Conservation (phyloP, 2,888 invertebrate genomes). For the Eupelmus urozonus region DNA sequence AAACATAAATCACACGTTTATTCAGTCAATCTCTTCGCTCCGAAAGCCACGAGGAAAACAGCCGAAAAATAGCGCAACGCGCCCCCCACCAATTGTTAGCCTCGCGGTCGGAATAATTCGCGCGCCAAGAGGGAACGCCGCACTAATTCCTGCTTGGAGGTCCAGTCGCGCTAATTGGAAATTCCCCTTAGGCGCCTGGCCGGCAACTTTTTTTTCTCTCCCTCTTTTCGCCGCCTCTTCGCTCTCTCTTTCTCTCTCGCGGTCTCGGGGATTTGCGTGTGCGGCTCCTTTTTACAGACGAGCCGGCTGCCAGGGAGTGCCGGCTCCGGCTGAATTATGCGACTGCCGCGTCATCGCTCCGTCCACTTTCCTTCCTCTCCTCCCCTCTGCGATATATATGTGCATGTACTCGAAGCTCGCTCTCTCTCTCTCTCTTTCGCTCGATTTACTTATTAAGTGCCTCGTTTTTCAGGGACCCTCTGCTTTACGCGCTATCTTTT, state of each 20-base stretch:
- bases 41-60: too few species aligned
- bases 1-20: too few species aligned
- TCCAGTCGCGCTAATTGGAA: constrained; percentile 55
- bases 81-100: too few species aligned
- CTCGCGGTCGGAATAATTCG: background rate
- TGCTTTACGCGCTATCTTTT: constrained; percentile 28
- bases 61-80: too few species aligned
- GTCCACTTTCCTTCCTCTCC: background rate
- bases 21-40: too few species aligned
- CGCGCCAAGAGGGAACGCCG: background rate
- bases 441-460: constrained; percentile 39
- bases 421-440: background rate
- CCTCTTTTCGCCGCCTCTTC: constrained; percentile 1
- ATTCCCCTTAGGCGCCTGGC: constrained; percentile 39
- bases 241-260: background rate
- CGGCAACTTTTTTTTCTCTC: background rate
- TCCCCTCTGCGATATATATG: background rate
- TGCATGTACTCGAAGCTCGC: too few species aligned
- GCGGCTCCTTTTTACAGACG: constrained; percentile 25
- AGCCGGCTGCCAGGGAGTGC: constrained; percentile 25
- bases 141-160: constrained; percentile 36
- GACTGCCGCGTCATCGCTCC: constrained; percentile 42
- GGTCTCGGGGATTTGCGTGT: constrained; percentile 29
- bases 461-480: constrained; percentile 28
- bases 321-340: constrained; percentile 45